Conservation (phyloP, 2,888 invertebrate genomes). For the Leptogaster cylindrica region DNA sequence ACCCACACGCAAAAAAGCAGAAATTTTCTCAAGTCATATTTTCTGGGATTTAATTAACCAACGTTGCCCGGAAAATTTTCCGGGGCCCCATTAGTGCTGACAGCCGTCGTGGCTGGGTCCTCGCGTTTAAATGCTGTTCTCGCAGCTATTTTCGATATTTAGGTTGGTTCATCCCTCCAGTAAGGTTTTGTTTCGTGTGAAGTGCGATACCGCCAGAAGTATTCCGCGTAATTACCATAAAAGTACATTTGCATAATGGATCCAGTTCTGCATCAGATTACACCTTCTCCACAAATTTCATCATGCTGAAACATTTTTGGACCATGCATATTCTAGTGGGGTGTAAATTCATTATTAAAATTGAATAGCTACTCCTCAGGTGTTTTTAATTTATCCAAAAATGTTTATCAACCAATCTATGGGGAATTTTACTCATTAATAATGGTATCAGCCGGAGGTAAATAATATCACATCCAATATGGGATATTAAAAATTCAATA, state of each 20-base stretch:
- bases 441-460: too few relatives aligned
- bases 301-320: too few relatives aligned
- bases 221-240: conserved; percentile 29
- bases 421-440: too few relatives aligned
- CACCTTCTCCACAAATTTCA: too few relatives aligned
- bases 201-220: not conserved
- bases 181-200: not conserved
- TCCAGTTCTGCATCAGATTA: not conserved
- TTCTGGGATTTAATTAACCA: conserved; percentile 13
- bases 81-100: conserved; percentile 4
- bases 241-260: conserved; percentile 41
- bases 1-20: not conserved
- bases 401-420: too few relatives aligned
- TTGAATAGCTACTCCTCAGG: too few relatives aligned
- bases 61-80: not conserved
- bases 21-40: conserved; percentile 12
- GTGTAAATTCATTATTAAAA: too few relatives aligned
- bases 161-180: not conserved
- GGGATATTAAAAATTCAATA: too few relatives aligned
- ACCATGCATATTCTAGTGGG: too few relatives aligned
- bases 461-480: too few relatives aligned
- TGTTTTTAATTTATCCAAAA: too few relatives aligned
- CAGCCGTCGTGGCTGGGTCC: not conserved
- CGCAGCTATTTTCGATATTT: not conserved
- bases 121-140: not conserved